These are phyloP conservation scores for Parotia lawesii DNA, from an alignment of 2,113 vertebrate species.

Conservation along the genomic window DNA sequence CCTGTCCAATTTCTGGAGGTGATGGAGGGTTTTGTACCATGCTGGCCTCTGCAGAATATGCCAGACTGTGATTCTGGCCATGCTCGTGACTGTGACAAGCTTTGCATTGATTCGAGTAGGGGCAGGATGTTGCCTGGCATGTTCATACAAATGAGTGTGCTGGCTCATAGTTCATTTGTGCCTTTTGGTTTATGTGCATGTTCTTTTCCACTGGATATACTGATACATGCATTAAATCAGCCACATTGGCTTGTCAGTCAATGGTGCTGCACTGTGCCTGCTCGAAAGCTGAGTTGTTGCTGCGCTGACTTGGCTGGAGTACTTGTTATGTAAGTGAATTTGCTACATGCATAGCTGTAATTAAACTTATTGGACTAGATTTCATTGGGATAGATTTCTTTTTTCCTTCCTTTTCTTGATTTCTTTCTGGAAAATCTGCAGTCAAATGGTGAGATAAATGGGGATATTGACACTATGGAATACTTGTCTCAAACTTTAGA, in stretches of 20 bases:
- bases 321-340: neutral
- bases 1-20: neutral
- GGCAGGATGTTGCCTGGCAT: neutral
- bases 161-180: neutral
- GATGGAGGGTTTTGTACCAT: neutral
- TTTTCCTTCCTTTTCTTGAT: neutral
- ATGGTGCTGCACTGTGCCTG: neutral
- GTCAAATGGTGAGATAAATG: neutral
- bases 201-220: neutral
- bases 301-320: neutral
- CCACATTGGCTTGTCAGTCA: rapidly evolving
- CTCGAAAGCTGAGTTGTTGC: neutral
- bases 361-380: neutral
- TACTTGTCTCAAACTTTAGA: neutral
- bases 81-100: neutral
- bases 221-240: neutral
- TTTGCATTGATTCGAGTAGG: neutral
- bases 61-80: neutral
- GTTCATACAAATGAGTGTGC: neutral
- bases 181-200: neutral
- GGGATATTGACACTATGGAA: neutral
- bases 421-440: neutral
- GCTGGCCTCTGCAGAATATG: neutral
- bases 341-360: neutral
- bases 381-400: neutral